phyloP scores from a whole-genome alignment of 1,140 invertebrate species.

The Neomicropteryx cornuta region DNA sequence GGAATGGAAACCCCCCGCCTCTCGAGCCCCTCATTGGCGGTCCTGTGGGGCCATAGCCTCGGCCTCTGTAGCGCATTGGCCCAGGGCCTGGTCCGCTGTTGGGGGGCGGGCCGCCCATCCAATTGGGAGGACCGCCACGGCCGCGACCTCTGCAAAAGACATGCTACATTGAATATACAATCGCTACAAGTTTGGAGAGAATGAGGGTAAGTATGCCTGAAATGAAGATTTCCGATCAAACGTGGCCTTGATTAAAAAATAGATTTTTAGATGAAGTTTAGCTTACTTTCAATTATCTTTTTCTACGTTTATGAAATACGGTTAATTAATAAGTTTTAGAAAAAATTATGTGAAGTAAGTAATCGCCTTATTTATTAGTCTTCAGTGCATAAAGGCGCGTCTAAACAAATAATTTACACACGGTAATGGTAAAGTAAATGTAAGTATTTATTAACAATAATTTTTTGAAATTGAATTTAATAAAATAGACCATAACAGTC shows the following conservation, averaged over 20 bases:
- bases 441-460: too few relatives aligned
- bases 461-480: too few relatives aligned
- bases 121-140: conserved; percentile 32
- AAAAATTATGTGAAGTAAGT: background rate
- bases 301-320: background rate
- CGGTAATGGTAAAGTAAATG: too few relatives aligned
- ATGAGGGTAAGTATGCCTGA: background rate
- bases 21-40: conserved; percentile 47
- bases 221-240: background rate
- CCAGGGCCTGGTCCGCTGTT: conserved; percentile 39
- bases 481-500: too few relatives aligned
- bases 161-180: conserved; percentile 18
- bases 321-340: too few relatives aligned
- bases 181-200: conserved; percentile 4
- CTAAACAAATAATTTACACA: too few relatives aligned
- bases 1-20: conserved; percentile 36
- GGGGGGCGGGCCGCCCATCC: conserved; percentile 34
- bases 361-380: too few relatives aligned
- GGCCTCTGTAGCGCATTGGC: conserved; percentile 49
- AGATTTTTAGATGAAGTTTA: background rate
- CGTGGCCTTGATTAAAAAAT: background rate
- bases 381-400: too few relatives aligned
- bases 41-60: conserved; percentile 54
- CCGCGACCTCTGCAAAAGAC: conserved; percentile 10
- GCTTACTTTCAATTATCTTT: background rate